A percentile compares a stretch with the other conserved stretches of the same genome.
These are phyloP conservation scores for Dipodomys merriami DNA, from an alignment of 2,113 vertebrate genomes.

Conservation along the genomic window DNA sequence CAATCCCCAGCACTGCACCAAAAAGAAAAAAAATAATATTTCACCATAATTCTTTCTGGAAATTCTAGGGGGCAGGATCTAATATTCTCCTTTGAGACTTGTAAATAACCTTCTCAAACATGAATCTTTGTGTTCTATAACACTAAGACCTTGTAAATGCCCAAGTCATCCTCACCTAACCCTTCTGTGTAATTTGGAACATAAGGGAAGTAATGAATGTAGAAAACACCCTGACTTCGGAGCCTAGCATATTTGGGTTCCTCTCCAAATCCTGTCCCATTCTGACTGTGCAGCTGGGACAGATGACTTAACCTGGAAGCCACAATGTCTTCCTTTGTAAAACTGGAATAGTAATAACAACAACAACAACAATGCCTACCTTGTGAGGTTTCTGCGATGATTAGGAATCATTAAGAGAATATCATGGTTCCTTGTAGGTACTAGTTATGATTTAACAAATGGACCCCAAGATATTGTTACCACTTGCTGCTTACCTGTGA, in stretches of 20 bases:
- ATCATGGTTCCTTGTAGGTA: neutral
- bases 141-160: neutral
- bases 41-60: neutral
- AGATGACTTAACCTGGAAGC: neutral
- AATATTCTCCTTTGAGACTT: slow-evolving; percentile 8
- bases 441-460: neutral
- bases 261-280: neutral
- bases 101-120: neutral
- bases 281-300: neutral
- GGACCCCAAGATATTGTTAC: neutral
- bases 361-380: too few species aligned
- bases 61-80: slow-evolving; percentile 4
- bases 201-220: neutral
- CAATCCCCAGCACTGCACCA: neutral
- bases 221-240: neutral
- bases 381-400: neutral
- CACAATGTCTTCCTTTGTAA: neutral
- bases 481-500: neutral
- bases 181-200: neutral
- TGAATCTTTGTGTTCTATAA: slow-evolving; percentile 24
- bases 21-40: neutral
- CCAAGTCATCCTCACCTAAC: neutral
- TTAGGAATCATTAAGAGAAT: neutral
- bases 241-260: neutral
- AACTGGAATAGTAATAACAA: neutral